These are phyloP conservation scores for Phoenoteleia sp. DNA, from an alignment of 2,888 invertebrate species.

Conservation along the genomic window DNA sequence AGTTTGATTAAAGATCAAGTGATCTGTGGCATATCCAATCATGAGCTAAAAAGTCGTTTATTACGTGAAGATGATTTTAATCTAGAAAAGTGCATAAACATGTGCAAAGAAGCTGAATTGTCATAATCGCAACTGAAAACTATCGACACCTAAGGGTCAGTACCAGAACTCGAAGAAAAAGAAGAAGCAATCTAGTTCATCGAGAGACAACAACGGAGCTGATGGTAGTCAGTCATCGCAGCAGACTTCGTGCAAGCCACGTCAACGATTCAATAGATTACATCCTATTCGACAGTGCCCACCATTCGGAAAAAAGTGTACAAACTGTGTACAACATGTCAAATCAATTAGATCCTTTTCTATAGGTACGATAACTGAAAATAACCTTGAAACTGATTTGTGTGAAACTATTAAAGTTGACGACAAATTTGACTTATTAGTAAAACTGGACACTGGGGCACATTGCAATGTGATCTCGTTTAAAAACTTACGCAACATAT, in stretches of 20 bases:
- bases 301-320: slow-evolving; percentile 62
- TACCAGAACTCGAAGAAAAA: no score
- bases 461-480: slow-evolving; percentile 57
- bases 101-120: slow-evolving; percentile 72
- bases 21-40: no score
- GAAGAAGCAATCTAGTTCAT: no score
- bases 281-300: slow-evolving; percentile 57
- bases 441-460: slow-evolving; percentile 43
- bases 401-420: neutral
- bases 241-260: no score
- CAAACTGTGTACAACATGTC: slow-evolving; percentile 35
- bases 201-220: no score
- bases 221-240: no score
- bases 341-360: neutral
- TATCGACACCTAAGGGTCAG: no score
- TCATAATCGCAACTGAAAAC: slow-evolving; percentile 65
- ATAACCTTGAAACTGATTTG: neutral
- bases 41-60: slow-evolving; percentile 69
- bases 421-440: slow-evolving; percentile 25
- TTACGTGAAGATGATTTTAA: slow-evolving; percentile 71
- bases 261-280: slow-evolving; percentile 50
- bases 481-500: no score
- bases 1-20: slow-evolving; percentile 74
- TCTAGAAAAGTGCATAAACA: slow-evolving; percentile 60
- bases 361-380: neutral